Percentiles rank a stretch among this genome's conserved stretches.
phyloP scores from a whole-genome alignment of 2,113 vertebrate genomes.

The Otis tarda region DNA sequence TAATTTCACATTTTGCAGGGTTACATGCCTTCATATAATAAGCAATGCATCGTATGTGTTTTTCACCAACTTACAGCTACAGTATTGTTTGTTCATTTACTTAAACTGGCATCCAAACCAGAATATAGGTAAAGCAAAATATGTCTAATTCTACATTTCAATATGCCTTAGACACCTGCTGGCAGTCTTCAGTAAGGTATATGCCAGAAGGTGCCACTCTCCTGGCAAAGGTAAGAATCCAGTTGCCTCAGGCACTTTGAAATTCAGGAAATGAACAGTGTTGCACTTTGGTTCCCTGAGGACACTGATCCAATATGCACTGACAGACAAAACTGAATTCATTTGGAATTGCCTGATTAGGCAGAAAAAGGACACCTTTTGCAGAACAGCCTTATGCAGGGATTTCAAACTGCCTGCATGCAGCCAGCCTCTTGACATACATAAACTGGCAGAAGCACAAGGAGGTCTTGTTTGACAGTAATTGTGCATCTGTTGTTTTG shows the following conservation, averaged over 20 bases:
- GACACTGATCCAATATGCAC: not conserved
- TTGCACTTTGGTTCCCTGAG: not conserved
- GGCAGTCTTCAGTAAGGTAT: not conserved
- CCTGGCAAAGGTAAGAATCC: not conserved
- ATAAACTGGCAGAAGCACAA: not conserved
- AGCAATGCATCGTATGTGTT: not conserved
- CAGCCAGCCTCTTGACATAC: not conserved
- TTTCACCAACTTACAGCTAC: not conserved
- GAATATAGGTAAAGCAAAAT: not conserved
- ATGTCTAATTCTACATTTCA: not conserved
- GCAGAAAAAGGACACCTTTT: not conserved
- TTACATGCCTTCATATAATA: not conserved
- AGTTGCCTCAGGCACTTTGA: not conserved
- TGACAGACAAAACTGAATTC: not conserved
- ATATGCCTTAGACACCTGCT: not conserved
- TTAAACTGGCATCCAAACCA: not conserved
- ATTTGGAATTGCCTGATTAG: not conserved
- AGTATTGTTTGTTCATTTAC: not conserved
- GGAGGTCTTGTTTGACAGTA: not conserved
- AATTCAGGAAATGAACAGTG: not conserved
- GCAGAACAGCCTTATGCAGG: not conserved
- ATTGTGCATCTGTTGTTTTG: not conserved
- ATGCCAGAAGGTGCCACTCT: not conserved
- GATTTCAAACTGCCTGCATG: rapidly evolving
- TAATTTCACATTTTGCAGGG: not conserved